These are phyloP conservation scores for Sandelia bainsii DNA, from an alignment of 2,797 vertebrate genomes.

Conservation along the genomic window DNA sequence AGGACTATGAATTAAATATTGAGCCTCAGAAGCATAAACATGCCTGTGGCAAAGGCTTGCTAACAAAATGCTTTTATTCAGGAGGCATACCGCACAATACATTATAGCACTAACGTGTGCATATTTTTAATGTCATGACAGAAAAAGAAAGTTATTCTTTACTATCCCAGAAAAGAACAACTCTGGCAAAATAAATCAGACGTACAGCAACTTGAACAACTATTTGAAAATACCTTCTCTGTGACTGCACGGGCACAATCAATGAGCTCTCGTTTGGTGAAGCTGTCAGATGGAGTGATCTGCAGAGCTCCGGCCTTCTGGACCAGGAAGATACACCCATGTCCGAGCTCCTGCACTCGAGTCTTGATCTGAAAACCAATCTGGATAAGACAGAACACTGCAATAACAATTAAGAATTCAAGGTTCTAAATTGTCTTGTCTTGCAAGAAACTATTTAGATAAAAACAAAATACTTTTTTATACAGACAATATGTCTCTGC, in stretches of 20 bases:
- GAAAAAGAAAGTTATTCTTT: background rate
- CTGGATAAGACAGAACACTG: slow-evolving; percentile 72
- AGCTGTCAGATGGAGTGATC: slow-evolving; percentile 93
- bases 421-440: background rate
- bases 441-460: too few relatives aligned
- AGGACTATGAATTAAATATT: slow-evolving; percentile 24
- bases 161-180: too few relatives aligned
- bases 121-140: slow-evolving; percentile 7
- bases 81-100: slow-evolving; percentile 8
- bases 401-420: background rate
- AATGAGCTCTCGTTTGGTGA: slow-evolving; percentile 96
- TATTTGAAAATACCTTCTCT: slow-evolving; percentile 89
- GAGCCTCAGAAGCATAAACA: slow-evolving; percentile 35
- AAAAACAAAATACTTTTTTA: too few relatives aligned
- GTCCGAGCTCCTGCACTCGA: slow-evolving; percentile 96
- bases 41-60: slow-evolving; percentile 23
- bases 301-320: slow-evolving; percentile 98
- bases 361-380: slow-evolving; percentile 96
- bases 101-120: background rate
- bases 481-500: background rate
- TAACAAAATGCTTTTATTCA: slow-evolving; percentile 24
- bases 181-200: background rate
- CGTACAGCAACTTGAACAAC: background rate
- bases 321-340: slow-evolving; percentile 98
- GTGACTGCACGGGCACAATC: slow-evolving; percentile 95